These are phyloP conservation scores for Oxyura jamaicensis DNA, from an alignment of 2,113 vertebrate genomes.

Conservation along the genomic window DNA sequence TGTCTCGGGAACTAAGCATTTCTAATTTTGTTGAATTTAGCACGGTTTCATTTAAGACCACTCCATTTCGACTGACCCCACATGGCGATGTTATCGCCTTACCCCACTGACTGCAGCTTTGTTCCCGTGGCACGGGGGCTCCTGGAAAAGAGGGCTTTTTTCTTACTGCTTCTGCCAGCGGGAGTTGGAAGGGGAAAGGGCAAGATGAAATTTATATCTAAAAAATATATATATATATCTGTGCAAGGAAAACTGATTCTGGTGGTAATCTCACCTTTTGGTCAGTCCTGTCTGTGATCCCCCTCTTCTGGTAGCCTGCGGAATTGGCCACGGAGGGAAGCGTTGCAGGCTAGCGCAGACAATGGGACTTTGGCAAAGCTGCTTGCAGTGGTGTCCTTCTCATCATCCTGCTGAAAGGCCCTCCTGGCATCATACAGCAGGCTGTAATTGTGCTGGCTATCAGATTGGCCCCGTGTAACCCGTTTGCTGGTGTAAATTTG, in stretches of 20 bases:
- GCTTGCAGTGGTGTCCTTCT: background rate
- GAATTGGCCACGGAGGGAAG: background rate
- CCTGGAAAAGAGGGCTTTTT: background rate
- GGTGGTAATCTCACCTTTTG: background rate
- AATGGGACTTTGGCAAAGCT: background rate
- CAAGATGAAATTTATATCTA: background rate
- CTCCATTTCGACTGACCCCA: background rate
- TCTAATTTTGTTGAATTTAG: background rate
- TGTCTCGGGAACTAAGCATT: background rate
- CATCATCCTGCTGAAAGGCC: background rate
- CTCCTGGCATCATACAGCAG: background rate
- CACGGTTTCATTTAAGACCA: background rate
- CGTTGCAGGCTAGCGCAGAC: background rate
- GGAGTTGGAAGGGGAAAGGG: background rate
- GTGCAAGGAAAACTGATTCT: background rate
- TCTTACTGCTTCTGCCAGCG: background rate
- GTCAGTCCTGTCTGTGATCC: constrained; percentile 44
- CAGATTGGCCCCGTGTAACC: fast-evolving
- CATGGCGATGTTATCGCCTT: background rate
- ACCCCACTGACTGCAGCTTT: background rate
- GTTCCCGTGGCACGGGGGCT: background rate
- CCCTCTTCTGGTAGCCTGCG: constrained; percentile 53
- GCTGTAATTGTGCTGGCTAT: background rate
- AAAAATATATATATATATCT: too few relatives aligned
- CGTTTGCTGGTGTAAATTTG: background rate